Conservation (phyloP, 2,888 invertebrate genomes). For the Subacronicta megacephala region DNA sequence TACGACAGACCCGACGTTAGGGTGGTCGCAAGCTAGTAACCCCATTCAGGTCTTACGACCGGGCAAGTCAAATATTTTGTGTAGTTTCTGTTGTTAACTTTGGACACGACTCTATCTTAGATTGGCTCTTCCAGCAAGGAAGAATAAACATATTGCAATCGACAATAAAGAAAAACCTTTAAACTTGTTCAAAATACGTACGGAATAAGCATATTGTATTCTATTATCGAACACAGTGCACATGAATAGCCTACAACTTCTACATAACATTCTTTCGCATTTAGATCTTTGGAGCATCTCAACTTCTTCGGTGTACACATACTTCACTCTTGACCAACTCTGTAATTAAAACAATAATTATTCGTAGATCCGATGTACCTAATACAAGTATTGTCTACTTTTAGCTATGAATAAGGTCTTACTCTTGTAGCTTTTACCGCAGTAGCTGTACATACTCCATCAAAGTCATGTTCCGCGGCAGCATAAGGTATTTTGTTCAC, state of each 20-base stretch:
- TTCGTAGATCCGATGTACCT: too few species aligned
- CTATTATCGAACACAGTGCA: slow-evolving; percentile 25
- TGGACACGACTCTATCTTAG: too few species aligned
- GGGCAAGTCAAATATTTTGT: too few species aligned
- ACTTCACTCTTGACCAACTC: slow-evolving; percentile 45
- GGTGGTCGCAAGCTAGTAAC: too few species aligned
- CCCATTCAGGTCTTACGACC: too few species aligned
- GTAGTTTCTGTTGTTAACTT: too few species aligned
- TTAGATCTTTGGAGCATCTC: slow-evolving; percentile 28
- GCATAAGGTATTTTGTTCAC: slow-evolving; percentile 74
- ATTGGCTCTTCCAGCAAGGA: too few species aligned
- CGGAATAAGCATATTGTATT: slow-evolving; percentile 21
- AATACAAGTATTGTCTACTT: too few species aligned
- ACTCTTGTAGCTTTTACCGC: slow-evolving; percentile 67
- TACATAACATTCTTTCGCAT: slow-evolving; percentile 21
- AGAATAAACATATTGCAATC: too few species aligned
- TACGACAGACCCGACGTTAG: too few species aligned
- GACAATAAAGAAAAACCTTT: too few species aligned
- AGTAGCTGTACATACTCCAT: slow-evolving; percentile 70
- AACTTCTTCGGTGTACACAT: slow-evolving; percentile 39
- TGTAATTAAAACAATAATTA: slow-evolving; percentile 14
- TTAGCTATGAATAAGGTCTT: slow-evolving; percentile 13
- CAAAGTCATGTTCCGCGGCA: slow-evolving; percentile 63
- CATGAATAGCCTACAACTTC: slow-evolving; percentile 32
- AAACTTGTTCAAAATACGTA: slow-evolving; percentile 18